Percentiles rank a stretch among this genome's conserved stretches.
phyloP scores from a whole-genome alignment of 1,140 invertebrate species.

The Araneus ventricosus region DNA sequence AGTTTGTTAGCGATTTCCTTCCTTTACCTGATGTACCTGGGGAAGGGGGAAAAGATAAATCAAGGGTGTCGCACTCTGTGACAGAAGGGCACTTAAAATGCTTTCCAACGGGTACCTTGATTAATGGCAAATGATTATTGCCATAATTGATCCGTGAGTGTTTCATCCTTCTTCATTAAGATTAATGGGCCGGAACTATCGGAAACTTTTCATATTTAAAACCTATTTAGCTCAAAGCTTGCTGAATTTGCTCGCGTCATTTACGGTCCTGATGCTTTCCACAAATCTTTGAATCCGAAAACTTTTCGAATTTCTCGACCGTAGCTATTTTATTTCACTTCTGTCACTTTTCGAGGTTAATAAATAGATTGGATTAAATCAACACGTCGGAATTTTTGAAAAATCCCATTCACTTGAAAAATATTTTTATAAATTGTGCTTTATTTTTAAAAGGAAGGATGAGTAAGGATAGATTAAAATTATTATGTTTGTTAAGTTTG shows the following conservation, averaged over 20 bases:
- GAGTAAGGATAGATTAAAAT: too few relatives aligned
- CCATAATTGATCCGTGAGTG: constrained; percentile 74
- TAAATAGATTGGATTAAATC: constrained; percentile 25
- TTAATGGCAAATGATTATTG: constrained; percentile 76
- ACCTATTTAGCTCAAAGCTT: constrained; percentile 73
- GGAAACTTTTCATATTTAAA: constrained; percentile 76
- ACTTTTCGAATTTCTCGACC: constrained; percentile 64
- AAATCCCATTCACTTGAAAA: too few relatives aligned
- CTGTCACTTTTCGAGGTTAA: background rate
- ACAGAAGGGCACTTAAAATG: constrained; percentile 73
- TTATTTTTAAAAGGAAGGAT: too few relatives aligned
- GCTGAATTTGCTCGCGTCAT: constrained; percentile 71
- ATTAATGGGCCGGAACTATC: constrained; percentile 74
- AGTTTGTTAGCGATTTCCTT: constrained; percentile 57
- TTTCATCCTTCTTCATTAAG: constrained; percentile 76
- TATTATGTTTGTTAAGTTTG: too few relatives aligned
- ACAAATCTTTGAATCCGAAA: constrained; percentile 65
- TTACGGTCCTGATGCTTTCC: constrained; percentile 46
- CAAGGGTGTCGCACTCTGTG: constrained; percentile 68
- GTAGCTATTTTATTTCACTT: constrained; percentile 54
- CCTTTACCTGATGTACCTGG: constrained; percentile 64
- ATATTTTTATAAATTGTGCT: too few relatives aligned
- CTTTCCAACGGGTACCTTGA: constrained; percentile 65
- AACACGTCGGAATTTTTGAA: background rate
- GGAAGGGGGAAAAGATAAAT: constrained; percentile 66